A percentile compares a stretch with the other conserved stretches of the same genome.
phyloP scores from a whole-genome alignment of 2,797 vertebrate species.

The Staurois parvus region DNA sequence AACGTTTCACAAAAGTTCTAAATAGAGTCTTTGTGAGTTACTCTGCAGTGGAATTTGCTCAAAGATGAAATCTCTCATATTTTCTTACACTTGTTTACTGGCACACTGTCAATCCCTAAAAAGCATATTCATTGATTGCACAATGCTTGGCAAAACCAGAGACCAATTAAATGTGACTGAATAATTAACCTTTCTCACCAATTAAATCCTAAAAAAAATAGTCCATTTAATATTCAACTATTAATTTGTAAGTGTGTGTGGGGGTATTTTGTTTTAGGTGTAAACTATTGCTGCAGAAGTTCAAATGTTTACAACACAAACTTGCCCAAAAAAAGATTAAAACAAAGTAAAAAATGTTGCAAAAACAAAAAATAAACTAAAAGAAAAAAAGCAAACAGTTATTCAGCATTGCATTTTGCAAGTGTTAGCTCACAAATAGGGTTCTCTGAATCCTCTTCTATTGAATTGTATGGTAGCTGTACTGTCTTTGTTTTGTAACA shows the following conservation, averaged over 20 bases:
- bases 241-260: neutral
- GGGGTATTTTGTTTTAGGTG: neutral
- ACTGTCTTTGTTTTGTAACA: too few species aligned
- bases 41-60: neutral
- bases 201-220: slow-evolving; percentile 6
- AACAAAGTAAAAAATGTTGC: too few species aligned
- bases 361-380: too few species aligned
- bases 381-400: too few species aligned
- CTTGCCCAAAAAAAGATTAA: too few species aligned
- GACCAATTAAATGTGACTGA: neutral
- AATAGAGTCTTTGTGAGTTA: neutral
- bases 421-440: too few species aligned
- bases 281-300: too few species aligned
- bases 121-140: slow-evolving; percentile 14
- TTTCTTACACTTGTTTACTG: neutral
- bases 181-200: slow-evolving; percentile 31
- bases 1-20: neutral
- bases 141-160: neutral
- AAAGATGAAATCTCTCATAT: neutral
- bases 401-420: too few species aligned
- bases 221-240: slow-evolving; percentile 1
- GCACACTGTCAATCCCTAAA: neutral
- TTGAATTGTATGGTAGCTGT: too few species aligned
- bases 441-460: too few species aligned
- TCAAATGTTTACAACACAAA: too few species aligned